Evolutionary conservation across 2,888 invertebrate genomes (phyloP).

Genomic region (Pristionchus exspectatus): DNA sequence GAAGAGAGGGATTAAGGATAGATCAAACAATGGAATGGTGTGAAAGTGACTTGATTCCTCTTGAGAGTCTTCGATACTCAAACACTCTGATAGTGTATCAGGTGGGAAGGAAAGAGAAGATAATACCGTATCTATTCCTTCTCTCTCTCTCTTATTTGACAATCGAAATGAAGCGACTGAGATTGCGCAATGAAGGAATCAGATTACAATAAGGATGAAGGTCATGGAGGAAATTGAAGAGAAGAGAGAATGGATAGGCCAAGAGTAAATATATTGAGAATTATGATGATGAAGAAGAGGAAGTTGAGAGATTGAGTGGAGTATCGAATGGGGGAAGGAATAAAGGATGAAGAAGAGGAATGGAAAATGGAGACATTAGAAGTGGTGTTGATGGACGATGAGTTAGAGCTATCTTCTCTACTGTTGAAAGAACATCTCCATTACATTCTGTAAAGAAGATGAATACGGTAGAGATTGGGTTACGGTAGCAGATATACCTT

Average conservation of each 20-base stretch:
- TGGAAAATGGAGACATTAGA: not conserved
- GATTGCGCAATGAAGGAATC: constrained; percentile 47
- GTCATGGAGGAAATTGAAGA: constrained; percentile 44
- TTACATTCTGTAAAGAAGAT: constrained; percentile 85
- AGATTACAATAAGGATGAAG: constrained; percentile 52
- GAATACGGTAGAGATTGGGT: not conserved
- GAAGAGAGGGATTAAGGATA: constrained; percentile 23
- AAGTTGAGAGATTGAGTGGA: constrained; percentile 45
- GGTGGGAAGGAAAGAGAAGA: constrained; percentile 19
- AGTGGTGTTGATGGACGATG: not conserved
- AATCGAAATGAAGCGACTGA: constrained; percentile 38
- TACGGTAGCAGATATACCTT: constrained; percentile 79
- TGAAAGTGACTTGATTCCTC: constrained; percentile 49
- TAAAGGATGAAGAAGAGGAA: constrained; percentile 45
- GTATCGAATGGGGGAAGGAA: constrained; percentile 37
- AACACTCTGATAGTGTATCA: constrained; percentile 52
- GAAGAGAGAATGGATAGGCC: not conserved
- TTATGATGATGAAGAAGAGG: constrained; percentile 45
- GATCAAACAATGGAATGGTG: constrained; percentile 53
- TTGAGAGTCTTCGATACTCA: constrained; percentile 24
- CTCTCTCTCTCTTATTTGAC: constrained; percentile 7
- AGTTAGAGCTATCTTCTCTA: constrained; percentile 82
- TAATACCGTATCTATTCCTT: constrained; percentile 27
- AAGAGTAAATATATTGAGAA: not conserved
- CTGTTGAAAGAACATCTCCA: constrained; percentile 91